A percentile compares a stretch with the other conserved stretches of the same genome.
phyloP scores from a whole-genome alignment of 2,888 invertebrate genomes.

The Ochropleura leucogaster region DNA sequence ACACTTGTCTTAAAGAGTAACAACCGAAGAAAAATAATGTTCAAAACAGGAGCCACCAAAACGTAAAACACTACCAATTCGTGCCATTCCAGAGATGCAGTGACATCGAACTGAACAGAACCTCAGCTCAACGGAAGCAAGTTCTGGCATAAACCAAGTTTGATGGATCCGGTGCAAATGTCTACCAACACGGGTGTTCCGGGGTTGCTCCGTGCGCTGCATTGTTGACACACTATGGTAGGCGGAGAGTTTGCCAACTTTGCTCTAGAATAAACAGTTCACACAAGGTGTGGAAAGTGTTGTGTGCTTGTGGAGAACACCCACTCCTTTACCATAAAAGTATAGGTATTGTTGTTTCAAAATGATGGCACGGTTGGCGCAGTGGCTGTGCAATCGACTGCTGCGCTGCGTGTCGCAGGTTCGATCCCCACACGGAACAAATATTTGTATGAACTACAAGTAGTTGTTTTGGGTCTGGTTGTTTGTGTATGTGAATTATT shows the following conservation, averaged over 20 bases:
- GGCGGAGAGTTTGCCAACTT: slow-evolving; percentile 26
- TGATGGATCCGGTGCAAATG: slow-evolving; percentile 53
- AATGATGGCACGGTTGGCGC: too few relatives aligned
- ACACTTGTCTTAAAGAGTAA: too few relatives aligned
- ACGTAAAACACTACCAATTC: neutral
- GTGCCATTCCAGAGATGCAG: neutral
- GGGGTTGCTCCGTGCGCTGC: slow-evolving; percentile 52
- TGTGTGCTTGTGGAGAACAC: slow-evolving; percentile 29
- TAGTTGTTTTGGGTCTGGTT: too few relatives aligned
- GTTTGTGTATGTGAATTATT: too few relatives aligned
- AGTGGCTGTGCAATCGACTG: too few relatives aligned
- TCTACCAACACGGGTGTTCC: slow-evolving; percentile 28
- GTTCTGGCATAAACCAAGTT: slow-evolving; percentile 50
- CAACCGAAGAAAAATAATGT: neutral
- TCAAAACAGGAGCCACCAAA: neutral
- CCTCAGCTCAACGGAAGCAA: slow-evolving; percentile 22
- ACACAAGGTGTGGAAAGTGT: slow-evolving; percentile 24
- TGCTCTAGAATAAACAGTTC: slow-evolving; percentile 31
- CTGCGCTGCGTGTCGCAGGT: too few relatives aligned
- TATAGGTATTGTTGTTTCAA: neutral
- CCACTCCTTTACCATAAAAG: neutral
- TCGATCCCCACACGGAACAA: too few relatives aligned
- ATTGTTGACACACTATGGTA: slow-evolving; percentile 45
- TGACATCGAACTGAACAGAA: slow-evolving; percentile 24
- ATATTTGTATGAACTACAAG: too few relatives aligned